A percentile compares a stretch with the other conserved stretches of the same genome.
phyloP scores from a whole-genome alignment of 2,797 vertebrate genomes.

The Tympanoctomys barrerae region DNA sequence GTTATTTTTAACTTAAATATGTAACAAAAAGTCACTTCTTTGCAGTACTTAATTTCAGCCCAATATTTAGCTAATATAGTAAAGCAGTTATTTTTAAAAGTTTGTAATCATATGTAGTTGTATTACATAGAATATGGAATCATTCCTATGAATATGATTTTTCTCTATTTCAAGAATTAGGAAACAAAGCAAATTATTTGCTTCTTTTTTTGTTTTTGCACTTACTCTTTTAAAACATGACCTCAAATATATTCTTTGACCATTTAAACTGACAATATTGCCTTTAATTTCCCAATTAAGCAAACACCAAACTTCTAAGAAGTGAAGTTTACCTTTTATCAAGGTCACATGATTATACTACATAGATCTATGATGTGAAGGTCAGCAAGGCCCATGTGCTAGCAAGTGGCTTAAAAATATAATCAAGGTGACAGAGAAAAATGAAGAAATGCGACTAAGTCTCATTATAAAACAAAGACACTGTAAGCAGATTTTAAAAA shows the following conservation, averaged over 20 bases:
- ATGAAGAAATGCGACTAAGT: constrained; percentile 33
- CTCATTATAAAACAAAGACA: background rate
- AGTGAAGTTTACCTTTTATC: constrained; percentile 36
- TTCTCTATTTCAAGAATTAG: constrained; percentile 49
- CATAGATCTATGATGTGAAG: constrained; percentile 56
- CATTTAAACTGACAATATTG: constrained; percentile 42
- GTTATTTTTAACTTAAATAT: constrained; percentile 37
- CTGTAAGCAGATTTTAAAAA: background rate
- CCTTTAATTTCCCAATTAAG: constrained; percentile 38
- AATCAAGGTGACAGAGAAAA: constrained; percentile 38
- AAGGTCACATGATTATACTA: constrained; percentile 56
- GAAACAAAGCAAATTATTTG: constrained; percentile 36
- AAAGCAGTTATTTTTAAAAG: constrained; percentile 20
- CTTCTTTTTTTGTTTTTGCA: background rate
- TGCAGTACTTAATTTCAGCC: constrained; percentile 2
- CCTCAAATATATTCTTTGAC: constrained; percentile 48
- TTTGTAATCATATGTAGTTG: constrained; percentile 9
- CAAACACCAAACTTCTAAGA: constrained; percentile 57
- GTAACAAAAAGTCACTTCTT: constrained; percentile 34
- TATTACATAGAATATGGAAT: constrained; percentile 40
- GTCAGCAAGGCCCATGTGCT: constrained; percentile 46
- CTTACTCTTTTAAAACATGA: constrained; percentile 54
- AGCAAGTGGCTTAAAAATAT: constrained; percentile 30
- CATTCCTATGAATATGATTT: constrained; percentile 11
- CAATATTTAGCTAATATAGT: constrained; percentile 1